phyloP scores from a whole-genome alignment of 2,797 vertebrate genomes.

The Catharus ustulatus region DNA sequence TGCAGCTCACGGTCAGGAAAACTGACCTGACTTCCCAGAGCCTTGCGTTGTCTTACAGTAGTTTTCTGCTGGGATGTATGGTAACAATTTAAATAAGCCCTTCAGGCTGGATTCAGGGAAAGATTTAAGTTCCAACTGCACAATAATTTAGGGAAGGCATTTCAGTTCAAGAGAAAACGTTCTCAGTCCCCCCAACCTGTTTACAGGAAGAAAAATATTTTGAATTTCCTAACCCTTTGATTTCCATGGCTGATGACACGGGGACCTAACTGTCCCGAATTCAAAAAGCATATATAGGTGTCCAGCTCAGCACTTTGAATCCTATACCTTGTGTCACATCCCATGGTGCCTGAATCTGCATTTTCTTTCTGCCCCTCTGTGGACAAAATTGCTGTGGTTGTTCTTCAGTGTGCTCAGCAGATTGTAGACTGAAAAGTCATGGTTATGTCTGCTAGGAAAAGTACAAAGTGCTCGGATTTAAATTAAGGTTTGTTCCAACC shows the following conservation, averaged over 20 bases:
- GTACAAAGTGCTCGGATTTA: neutral
- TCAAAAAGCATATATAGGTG: neutral
- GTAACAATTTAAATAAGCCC: neutral
- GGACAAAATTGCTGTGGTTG: neutral
- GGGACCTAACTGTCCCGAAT: neutral
- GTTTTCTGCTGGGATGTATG: neutral
- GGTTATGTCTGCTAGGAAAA: neutral
- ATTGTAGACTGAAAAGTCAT: neutral
- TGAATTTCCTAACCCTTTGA: neutral
- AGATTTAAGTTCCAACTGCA: neutral
- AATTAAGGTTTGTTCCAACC: neutral
- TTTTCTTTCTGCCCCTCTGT: neutral
- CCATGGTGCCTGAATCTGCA: neutral
- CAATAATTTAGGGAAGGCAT: neutral
- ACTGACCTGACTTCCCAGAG: neutral
- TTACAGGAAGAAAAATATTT: neutral
- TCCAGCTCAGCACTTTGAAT: neutral
- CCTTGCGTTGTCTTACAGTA: accelerated
- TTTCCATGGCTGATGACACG: neutral
- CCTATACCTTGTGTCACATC: neutral
- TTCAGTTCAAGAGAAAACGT: neutral
- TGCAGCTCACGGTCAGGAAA: neutral
- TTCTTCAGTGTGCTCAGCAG: neutral
- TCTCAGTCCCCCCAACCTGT: accelerated
- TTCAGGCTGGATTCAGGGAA: neutral